Conservation (phyloP, 2,888 invertebrate genomes). For the Pristionchus fissidentatus region DNA sequence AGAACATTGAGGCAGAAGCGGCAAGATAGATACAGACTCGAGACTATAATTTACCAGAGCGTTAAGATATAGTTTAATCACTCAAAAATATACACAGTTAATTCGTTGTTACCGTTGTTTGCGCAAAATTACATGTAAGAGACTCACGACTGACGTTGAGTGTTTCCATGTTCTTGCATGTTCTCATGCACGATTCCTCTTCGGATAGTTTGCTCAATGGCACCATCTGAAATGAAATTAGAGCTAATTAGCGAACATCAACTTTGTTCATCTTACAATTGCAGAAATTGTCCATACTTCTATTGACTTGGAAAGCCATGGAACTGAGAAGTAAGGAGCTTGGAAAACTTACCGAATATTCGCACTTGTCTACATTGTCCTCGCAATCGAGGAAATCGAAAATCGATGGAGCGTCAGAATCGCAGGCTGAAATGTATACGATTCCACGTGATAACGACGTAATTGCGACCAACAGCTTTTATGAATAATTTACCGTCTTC, state of each 20-base stretch:
- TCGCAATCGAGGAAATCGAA: conserved; percentile 39
- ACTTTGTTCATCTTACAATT: background rate
- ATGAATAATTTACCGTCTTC: no score
- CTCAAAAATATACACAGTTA: no score
- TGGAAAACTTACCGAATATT: background rate
- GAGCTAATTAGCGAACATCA: background rate
- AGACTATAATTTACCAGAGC: background rate
- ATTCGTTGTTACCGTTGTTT: no score
- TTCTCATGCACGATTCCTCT: conserved; percentile 22
- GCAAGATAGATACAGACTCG: background rate
- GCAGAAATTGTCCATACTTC: background rate
- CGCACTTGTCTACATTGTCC: background rate
- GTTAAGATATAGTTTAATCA: background rate
- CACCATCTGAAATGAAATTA: background rate
- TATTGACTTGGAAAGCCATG: no score
- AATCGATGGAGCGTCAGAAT: conserved; percentile 12
- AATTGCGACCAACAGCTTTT: no score
- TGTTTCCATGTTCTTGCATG: background rate
- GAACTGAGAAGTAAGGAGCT: no score
- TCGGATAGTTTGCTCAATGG: background rate
- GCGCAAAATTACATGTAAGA: background rate
- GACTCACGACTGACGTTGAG: background rate
- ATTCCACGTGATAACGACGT: background rate
- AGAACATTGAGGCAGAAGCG: background rate
- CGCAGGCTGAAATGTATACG: background rate